These are phyloP conservation scores for Xerus rutilus DNA, from an alignment of 2,797 vertebrate genomes.

Conservation along the genomic window DNA sequence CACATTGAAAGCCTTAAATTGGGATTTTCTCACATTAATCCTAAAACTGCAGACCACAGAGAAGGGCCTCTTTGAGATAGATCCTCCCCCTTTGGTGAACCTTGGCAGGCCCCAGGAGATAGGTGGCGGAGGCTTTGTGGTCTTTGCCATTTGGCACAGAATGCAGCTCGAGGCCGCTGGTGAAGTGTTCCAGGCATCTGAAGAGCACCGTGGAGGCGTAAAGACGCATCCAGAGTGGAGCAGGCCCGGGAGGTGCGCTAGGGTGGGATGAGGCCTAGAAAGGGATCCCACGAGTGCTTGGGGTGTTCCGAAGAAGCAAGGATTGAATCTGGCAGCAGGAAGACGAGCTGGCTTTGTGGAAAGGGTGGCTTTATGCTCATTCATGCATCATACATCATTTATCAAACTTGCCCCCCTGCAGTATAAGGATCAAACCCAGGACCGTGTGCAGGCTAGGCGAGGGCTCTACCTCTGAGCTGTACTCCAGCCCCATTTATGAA, in stretches of 20 bases:
- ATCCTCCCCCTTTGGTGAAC: background rate
- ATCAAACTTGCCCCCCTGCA: background rate
- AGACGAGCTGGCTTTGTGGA: background rate
- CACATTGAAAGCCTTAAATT: conserved; percentile 43
- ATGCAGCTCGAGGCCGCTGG: background rate
- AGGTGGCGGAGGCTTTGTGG: background rate
- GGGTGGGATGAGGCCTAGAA: background rate
- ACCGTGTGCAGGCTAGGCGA: background rate
- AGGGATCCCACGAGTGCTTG: background rate
- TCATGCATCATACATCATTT: background rate
- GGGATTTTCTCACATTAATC: conserved; percentile 30
- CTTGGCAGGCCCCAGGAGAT: background rate
- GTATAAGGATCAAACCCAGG: background rate
- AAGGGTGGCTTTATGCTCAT: background rate
- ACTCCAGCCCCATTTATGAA: no score
- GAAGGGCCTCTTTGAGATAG: background rate
- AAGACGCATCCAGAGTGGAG: background rate
- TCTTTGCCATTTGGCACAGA: background rate
- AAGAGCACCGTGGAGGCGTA: background rate
- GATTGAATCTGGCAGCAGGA: background rate
- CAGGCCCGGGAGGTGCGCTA: background rate
- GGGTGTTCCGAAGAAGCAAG: background rate
- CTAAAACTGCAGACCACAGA: background rate
- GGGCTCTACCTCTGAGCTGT: background rate
- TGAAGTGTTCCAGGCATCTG: background rate